Evolutionary conservation across 2,888 invertebrate genomes (phyloP).

Genomic region (Heliconius charithonia): DNA sequence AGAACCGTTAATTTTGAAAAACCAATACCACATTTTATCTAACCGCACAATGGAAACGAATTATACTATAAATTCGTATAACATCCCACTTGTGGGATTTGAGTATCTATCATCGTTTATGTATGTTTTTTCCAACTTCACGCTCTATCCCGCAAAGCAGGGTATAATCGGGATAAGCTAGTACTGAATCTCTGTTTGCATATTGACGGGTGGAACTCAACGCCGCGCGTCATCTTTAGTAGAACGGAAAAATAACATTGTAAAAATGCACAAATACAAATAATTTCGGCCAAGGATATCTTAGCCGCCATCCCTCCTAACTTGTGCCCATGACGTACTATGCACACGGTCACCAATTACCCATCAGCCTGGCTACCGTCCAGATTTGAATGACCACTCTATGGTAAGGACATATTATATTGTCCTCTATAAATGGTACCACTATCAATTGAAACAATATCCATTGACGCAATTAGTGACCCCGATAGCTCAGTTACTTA

Average conservation of each 20-base stretch:
- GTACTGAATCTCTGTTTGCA: not conserved
- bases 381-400: constrained; percentile 45
- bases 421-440: constrained; percentile 42
- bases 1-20: not conserved
- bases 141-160: not conserved
- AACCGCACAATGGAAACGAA: not conserved
- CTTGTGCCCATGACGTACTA: constrained; percentile 39
- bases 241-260: too few relatives aligned
- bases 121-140: too few relatives aligned
- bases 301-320: constrained; percentile 33
- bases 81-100: not conserved
- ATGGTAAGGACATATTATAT: constrained; percentile 37
- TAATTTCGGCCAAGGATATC: constrained; percentile 8
- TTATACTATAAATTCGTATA: not conserved
- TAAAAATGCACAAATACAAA: too few relatives aligned
- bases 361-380: constrained; percentile 54
- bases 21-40: not conserved
- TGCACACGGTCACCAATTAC: constrained; percentile 47
- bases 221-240: not conserved
- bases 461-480: constrained; percentile 32
- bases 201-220: fast-evolving
- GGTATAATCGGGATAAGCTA: not conserved
- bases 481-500: constrained; percentile 10
- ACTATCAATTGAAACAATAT: constrained; percentile 15
- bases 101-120: not conserved